Base-by-base conservation (phyloP, 2,113 vertebrate species). In the Spheniscus mendiculus region DNA sequence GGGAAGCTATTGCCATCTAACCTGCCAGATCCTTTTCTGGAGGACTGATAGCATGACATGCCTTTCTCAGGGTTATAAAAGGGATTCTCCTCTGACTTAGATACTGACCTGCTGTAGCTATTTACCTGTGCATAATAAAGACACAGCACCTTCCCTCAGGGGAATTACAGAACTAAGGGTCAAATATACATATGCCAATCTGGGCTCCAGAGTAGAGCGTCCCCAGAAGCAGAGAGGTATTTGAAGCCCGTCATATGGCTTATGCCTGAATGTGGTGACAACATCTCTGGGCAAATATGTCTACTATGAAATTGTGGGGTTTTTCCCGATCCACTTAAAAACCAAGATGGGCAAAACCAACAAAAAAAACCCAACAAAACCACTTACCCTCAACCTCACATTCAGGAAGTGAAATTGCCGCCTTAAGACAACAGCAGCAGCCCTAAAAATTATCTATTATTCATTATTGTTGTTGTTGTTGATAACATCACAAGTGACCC, bases 271-370 rank as follows among this genome's bases (percentile, higher is more conserved):
- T 9, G 5, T 20, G 34, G 59, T 40, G 14, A 69, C 63, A 74
- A 13, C 12, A 29, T 32, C 29, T 87, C 65, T 84, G 72, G 16
- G 29, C 14, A 94, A 78, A 71, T 14, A 56, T 0, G 1, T 29
- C 15, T 63, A 4, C 23, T 32, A 3, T 40, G 29, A 89, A 69
- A 52, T 9, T 5, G 9, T 11, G 42, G 12, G 12, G 0, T 0
- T 63, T 85, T 62, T 86, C 32, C 44, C 47, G 67, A 92, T 12
- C 25, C 27, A 32, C 7, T 61, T 55, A 30, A 79, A 74, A 62
- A 15, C 0, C 4, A 61, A 84, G 40, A 44, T 44, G 10, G 12
- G 19, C 32, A 74, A 91, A 89, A 77, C 4, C 5, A 77, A 72
- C 30, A 5, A 26, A 53, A 66, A 34, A 38, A 18, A 1, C 3